A percentile compares a stretch with the other conserved stretches of the same genome.
Conservation (phyloP, 2,888 invertebrate genomes). For the Troides helena region DNA sequence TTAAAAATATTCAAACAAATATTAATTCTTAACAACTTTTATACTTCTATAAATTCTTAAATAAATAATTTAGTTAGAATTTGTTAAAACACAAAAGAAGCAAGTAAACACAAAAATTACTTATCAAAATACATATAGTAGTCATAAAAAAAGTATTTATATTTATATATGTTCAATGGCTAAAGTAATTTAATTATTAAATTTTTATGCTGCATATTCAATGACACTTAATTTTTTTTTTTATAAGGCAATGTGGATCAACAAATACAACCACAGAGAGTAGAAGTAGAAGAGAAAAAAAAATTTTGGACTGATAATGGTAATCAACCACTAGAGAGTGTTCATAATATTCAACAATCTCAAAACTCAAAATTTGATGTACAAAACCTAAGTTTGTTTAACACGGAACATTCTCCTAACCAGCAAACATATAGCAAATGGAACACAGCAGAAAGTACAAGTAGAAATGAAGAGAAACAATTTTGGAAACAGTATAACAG, state of each 20-base stretch:
- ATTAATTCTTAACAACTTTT: not conserved
- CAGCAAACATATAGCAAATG: constrained; percentile 30
- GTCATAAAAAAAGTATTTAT: not conserved
- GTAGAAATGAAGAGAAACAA: constrained; percentile 26
- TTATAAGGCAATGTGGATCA: constrained; percentile 31
- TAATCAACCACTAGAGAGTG: constrained; percentile 34
- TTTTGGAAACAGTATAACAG: constrained; percentile 20
- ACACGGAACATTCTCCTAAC: constrained; percentile 4
- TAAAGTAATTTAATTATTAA: not conserved
- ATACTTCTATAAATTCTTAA: not conserved
- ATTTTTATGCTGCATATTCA: not conserved
- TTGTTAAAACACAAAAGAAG: not conserved
- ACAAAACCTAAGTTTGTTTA: not conserved
- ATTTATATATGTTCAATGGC: not conserved
- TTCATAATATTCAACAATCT: not conserved
- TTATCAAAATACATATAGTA: not conserved
- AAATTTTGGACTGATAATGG: constrained; percentile 27
- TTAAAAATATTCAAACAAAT: not conserved
- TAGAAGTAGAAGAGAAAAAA: constrained; percentile 10
- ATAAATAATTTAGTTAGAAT: not conserved
- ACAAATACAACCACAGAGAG: constrained; percentile 28
- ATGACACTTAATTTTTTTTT: constrained; percentile 10
- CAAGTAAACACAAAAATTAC: too few relatives aligned
- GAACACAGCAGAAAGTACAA: constrained; percentile 29
- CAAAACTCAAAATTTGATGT: constrained; percentile 1